Conservation (phyloP, 2,797 vertebrate species). For the Fringilla coelebs region DNA sequence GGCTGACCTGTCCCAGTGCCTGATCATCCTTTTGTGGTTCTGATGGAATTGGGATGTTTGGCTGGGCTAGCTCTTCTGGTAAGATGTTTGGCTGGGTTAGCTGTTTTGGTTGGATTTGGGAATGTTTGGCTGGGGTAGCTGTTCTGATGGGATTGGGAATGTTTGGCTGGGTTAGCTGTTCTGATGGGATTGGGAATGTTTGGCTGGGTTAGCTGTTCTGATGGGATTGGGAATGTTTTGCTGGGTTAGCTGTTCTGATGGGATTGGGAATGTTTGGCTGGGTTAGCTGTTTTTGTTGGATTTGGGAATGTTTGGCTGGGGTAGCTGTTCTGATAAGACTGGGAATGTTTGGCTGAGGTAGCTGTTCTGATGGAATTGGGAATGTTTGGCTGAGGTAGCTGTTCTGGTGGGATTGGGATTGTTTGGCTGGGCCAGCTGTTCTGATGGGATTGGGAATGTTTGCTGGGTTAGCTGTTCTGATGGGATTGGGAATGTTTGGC, state of each 20-base stretch:
- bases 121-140: no score
- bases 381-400: no score
- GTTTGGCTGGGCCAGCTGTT: not conserved
- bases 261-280: not conserved
- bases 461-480: rapidly evolving
- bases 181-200: rapidly evolving
- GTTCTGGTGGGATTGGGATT: no score
- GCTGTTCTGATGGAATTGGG: not conserved
- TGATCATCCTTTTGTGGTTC: not conserved
- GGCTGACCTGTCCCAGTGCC: not conserved
- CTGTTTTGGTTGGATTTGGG: no score
- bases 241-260: not conserved
- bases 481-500: no score
- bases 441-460: not conserved
- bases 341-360: no score
- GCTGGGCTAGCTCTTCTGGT: no score
- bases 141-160: not conserved
- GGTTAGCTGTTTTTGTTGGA: rapidly evolving
- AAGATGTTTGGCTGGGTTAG: no score
- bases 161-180: not conserved
- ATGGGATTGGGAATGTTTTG: not conserved
- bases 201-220: no score
- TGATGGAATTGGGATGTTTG: not conserved
- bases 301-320: no score
- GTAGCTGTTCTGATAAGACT: no score